A percentile compares a stretch with the other conserved stretches of the same genome.
These are phyloP conservation scores for Lepidurus packardi DNA, from an alignment of 1,140 invertebrate genomes.

Conservation along the genomic window DNA sequence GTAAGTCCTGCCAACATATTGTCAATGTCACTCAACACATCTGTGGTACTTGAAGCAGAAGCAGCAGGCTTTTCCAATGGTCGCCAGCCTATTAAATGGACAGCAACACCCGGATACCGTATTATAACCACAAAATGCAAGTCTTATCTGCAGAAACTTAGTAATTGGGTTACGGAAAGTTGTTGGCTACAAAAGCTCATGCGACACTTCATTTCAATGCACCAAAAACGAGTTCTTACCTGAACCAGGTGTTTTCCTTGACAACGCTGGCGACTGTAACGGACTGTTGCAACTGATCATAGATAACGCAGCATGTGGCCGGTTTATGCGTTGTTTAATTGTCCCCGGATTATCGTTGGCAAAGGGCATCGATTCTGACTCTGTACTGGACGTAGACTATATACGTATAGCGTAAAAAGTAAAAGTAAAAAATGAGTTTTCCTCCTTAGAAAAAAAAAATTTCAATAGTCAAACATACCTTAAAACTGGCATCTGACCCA, in stretches of 20 bases:
- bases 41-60: constrained; percentile 58
- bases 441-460: background rate
- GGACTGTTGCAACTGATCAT: constrained; percentile 4
- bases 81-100: constrained; percentile 27
- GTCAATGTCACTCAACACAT: constrained; percentile 93
- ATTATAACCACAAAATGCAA: background rate
- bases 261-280: constrained; percentile 15
- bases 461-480: constrained; percentile 51
- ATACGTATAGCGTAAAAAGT: constrained; percentile 35
- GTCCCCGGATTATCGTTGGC: constrained; percentile 98
- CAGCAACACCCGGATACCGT: background rate
- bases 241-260: background rate
- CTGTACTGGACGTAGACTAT: constrained; percentile 88
- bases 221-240: background rate
- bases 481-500: constrained; percentile 77
- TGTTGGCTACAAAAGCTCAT: background rate
- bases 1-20: constrained; percentile 92
- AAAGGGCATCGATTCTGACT: constrained; percentile 94
- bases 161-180: background rate
- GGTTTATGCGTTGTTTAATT: constrained; percentile 68
- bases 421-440: background rate
- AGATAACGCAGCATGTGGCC: constrained; percentile 36
- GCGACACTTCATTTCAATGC: background rate
- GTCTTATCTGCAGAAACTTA: background rate
- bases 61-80: constrained; percentile 3